A percentile compares a stretch with the other conserved stretches of the same genome.
phyloP scores from a whole-genome alignment of 2,888 invertebrate genomes.

The Isoperla grammatica region DNA sequence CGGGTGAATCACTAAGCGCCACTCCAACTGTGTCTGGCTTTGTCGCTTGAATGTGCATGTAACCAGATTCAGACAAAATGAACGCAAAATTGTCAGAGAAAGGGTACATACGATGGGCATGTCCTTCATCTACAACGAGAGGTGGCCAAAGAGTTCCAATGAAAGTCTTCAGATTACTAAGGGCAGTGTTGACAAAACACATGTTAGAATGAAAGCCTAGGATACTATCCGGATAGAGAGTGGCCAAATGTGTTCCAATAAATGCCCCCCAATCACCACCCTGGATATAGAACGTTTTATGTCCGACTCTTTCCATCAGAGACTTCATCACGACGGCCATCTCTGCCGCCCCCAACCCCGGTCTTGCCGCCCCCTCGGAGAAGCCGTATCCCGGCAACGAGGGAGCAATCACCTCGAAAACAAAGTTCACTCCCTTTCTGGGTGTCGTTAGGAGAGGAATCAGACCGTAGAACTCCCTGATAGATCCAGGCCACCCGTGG shows the following conservation, averaged over 20 bases:
- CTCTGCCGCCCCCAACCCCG: conserved; percentile 40
- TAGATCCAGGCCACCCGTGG: conserved; percentile 84
- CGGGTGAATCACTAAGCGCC: conserved; percentile 68
- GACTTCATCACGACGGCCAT: conserved; percentile 56
- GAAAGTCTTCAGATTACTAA: conserved; percentile 32
- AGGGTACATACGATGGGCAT: conserved; percentile 37
- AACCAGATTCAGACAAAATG: conserved; percentile 45
- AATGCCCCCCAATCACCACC: conserved; percentile 80
- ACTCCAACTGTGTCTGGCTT: conserved; percentile 56
- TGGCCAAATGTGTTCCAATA: conserved; percentile 57
- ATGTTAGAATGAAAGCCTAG: conserved; percentile 61
- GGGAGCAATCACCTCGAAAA: conserved; percentile 62
- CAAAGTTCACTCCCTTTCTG: conserved; percentile 49
- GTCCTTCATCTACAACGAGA: conserved; percentile 35
- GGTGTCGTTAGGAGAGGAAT: conserved; percentile 58
- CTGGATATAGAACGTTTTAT: conserved; percentile 61
- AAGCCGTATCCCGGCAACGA: conserved; percentile 66
- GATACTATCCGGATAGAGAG: conserved; percentile 53
- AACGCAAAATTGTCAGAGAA: conserved; percentile 33
- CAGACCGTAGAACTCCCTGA: conserved; percentile 72
- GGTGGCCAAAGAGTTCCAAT: conserved; percentile 37
- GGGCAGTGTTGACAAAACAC: conserved; percentile 43
- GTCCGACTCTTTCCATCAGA: conserved; percentile 65
- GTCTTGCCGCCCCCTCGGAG: conserved; percentile 46
- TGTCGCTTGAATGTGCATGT: conserved; percentile 48